Evolutionary conservation across 2,888 invertebrate genomes (phyloP).

Genomic region (Myopa testacea): DNA sequence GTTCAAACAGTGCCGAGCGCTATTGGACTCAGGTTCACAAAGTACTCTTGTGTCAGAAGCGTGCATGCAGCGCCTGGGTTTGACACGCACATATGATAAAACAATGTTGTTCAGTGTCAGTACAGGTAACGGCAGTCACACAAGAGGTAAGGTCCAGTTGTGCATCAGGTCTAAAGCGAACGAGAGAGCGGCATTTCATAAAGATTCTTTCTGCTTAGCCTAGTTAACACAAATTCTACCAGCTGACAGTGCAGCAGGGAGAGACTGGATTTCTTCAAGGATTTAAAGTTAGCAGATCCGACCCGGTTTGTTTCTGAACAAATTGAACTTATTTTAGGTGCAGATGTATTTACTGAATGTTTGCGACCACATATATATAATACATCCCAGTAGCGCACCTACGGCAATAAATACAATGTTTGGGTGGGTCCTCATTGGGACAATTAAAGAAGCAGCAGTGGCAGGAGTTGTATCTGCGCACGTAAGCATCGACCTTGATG

Average conservation of each 20-base stretch:
- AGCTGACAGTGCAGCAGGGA: background rate
- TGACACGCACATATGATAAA: no score
- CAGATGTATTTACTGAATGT: background rate
- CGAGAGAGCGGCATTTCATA: background rate
- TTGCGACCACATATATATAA: background rate
- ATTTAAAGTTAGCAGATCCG: background rate
- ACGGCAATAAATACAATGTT: slow-evolving; percentile 7
- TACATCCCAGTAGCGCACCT: background rate
- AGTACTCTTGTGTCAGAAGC: no score
- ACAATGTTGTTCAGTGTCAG: no score
- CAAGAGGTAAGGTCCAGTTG: background rate
- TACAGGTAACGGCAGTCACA: background rate
- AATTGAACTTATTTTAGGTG: background rate
- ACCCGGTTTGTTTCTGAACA: background rate
- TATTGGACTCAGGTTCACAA: background rate
- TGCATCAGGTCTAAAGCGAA: background rate
- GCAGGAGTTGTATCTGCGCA: background rate
- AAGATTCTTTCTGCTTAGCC: background rate
- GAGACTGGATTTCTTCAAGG: background rate
- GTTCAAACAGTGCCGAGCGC: background rate
- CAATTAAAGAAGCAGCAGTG: background rate
- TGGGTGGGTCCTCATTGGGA: background rate
- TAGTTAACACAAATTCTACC: background rate
- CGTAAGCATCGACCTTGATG: background rate
- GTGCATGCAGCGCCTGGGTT: no score